Evolutionary conservation across 2,113 vertebrate species (phyloP).

Genomic region (Chamaetylas fuelleborni): DNA sequence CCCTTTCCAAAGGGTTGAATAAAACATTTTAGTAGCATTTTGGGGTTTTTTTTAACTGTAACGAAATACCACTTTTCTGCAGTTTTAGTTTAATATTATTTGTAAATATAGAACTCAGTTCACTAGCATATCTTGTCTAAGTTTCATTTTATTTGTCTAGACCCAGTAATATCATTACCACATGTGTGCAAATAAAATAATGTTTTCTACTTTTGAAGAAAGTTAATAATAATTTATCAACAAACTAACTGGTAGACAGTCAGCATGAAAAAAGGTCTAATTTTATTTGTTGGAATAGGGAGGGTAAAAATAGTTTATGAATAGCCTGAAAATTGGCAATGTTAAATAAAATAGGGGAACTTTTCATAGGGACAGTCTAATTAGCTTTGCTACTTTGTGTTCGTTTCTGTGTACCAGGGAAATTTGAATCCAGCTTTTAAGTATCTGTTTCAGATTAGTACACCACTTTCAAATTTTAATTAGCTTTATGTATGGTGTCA

Average conservation of each 20-base stretch:
- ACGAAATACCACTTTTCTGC: neutral
- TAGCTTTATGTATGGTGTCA: neutral
- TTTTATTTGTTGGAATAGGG: neutral
- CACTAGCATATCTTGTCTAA: neutral
- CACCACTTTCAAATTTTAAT: neutral
- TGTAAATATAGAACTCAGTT: neutral
- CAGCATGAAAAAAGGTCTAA: neutral
- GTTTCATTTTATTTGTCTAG: neutral
- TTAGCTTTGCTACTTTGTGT: neutral
- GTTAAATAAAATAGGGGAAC: neutral
- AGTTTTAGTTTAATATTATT: neutral
- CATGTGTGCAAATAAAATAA: neutral
- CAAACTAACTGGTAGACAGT: neutral
- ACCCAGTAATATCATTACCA: neutral
- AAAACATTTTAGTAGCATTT: neutral
- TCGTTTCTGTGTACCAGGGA: neutral
- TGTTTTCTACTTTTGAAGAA: conserved; percentile 16
- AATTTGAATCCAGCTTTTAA: neutral
- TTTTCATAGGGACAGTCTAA: neutral
- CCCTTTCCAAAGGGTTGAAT: neutral
- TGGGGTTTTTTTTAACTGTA: neutral
- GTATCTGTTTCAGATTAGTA: neutral
- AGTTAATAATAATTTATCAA: neutral
- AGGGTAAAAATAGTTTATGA: neutral
- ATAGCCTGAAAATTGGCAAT: neutral